Percentiles rank a stretch among this genome's conserved stretches.
Evolutionary conservation across 2,797 vertebrate genomes (phyloP).

Genomic region (Molossus alvarezi): DNA sequence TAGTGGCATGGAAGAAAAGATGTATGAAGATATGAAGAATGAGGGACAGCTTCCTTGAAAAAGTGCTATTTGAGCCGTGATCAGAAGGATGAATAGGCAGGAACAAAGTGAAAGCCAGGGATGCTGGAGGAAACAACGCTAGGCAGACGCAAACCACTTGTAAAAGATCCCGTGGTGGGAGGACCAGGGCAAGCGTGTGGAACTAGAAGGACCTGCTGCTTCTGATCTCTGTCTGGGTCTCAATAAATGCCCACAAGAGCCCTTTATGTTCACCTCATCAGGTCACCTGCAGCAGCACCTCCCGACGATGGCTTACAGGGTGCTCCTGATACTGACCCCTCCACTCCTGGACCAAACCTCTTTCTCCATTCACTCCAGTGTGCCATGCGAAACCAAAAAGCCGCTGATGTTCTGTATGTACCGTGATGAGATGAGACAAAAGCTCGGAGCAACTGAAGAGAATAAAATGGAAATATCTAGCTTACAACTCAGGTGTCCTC

Average conservation of each 20-base stretch:
- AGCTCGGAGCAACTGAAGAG: neutral
- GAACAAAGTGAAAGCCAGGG: neutral
- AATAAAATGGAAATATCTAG: conserved; percentile 36
- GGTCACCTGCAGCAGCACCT: neutral
- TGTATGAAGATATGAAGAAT: neutral
- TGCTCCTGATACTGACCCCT: neutral
- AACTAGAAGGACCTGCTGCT: neutral
- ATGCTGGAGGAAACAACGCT: neutral
- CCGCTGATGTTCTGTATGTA: neutral
- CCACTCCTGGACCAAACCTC: neutral
- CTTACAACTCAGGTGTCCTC: neutral
- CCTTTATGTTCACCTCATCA: neutral
- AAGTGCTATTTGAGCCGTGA: neutral
- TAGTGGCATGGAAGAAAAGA: neutral
- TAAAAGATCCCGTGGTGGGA: neutral
- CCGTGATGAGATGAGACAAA: neutral
- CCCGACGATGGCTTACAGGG: neutral
- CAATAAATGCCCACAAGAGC: neutral
- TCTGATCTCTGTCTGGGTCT: neutral
- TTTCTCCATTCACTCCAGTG: neutral
- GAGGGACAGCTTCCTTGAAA: neutral
- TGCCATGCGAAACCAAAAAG: neutral
- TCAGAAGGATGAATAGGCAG: neutral
- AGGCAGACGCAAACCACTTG: neutral
- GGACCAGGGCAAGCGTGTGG: neutral